Evolutionary conservation across 2,113 vertebrate species (phyloP), one percentile per base, ranked within the genome.

Genomic region (Cervus canadensis): DNA sequence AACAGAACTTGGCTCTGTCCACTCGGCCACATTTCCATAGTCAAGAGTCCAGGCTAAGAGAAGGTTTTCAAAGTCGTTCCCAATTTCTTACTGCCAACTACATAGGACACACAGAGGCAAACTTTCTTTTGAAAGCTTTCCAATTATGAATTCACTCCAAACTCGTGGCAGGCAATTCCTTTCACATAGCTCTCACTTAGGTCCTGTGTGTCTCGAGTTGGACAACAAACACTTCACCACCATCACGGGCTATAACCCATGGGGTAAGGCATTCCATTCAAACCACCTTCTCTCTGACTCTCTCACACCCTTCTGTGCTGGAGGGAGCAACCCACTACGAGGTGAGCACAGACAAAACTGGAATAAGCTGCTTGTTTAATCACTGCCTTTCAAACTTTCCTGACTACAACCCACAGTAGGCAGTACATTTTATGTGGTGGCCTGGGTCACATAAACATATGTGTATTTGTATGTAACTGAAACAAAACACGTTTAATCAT

Each of bases 141-240:
- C 95, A 36, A 57, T 91, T 92, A 92, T 56, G 94, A 94, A 87
- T 84, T 85, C 88, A 97, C 86, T 87, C 86, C 56, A 74, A 95
- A 97, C 56, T 91, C 87, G 40, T 1, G 15, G 92, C 36, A 97
- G 90, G 86, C 76, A 79, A 71, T 43, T 71, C 82, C 50, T 95
- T 94, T 82, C 94, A 86, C 30, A 59, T 4, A 94, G 60, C 26
- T 91, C 92, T 95, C 89, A 74, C 60, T 30, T 89, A 36, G 67
- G 74, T n/a, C 81, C 89, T 71, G 6, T 45, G 48, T 40, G 14
- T 52, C 78, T 43, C 89, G 23, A 81, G 64, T 25, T 54, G 78
- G 87, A 93, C 76, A 64, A 85, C 76, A 93, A 92, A 76, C 14
- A 19, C n/a, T 36, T 82, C 3, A 6, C 23, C 56, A 40, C 60